Evolutionary conservation across 1,140 invertebrate genomes (phyloP).

Genomic region (Apis florea): DNA sequence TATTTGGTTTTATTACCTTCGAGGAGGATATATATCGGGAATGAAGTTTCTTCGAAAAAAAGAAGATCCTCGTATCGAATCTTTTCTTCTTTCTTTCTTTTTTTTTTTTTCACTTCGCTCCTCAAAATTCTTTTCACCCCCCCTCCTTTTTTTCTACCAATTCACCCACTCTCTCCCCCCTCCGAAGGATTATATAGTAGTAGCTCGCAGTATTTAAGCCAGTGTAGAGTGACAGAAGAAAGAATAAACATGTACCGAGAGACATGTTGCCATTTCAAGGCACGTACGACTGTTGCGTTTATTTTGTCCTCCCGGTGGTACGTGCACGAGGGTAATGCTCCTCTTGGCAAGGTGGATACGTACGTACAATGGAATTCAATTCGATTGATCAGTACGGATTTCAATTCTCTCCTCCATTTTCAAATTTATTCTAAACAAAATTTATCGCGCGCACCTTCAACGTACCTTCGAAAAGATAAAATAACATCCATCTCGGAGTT

Average conservation of each 20-base stretch:
- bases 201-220: slow-evolving; percentile 51
- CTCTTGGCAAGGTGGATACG: slow-evolving; percentile 39
- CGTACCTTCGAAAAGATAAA: too few relatives aligned
- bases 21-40: not conserved
- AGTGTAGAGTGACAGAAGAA: slow-evolving; percentile 61
- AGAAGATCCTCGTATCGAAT: too few relatives aligned
- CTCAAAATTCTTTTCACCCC: slow-evolving; percentile 2
- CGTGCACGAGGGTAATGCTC: slow-evolving; percentile 63
- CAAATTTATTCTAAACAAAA: too few relatives aligned
- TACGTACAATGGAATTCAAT: slow-evolving; percentile 38
- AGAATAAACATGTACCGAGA: slow-evolving; percentile 55
- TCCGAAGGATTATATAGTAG: too few relatives aligned
- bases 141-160: not conserved
- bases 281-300: slow-evolving; percentile 71
- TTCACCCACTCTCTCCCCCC: not conserved
- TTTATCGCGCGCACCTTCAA: too few relatives aligned
- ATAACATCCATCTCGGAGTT: too few relatives aligned
- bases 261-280: slow-evolving; percentile 65
- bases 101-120: not conserved
- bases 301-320: slow-evolving; percentile 63
- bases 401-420: not conserved
- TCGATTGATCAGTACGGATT: slow-evolving; percentile 12
- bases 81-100: too few relatives aligned
- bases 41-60: not conserved
- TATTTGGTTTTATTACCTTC: slow-evolving; percentile 37